Percentiles rank a stretch among this genome's conserved stretches.
Conservation (phyloP, 2,888 invertebrate species). For the Drosophila fungiperda region DNA sequence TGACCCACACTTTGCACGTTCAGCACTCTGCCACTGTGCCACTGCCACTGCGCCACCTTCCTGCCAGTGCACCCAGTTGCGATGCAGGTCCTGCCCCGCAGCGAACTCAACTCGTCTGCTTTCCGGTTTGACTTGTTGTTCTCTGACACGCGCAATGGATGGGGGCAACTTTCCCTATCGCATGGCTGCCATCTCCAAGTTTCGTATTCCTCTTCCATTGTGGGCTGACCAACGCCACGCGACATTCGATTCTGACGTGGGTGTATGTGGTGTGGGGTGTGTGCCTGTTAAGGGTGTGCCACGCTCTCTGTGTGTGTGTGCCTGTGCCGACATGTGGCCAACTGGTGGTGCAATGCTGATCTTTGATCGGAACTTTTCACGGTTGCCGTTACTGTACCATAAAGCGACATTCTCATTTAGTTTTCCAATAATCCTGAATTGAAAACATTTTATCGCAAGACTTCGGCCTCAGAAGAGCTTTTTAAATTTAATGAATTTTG, state of each 20-base stretch:
- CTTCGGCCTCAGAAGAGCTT: background rate
- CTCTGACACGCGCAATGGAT: slow-evolving; percentile 73
- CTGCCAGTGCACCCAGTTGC: slow-evolving; percentile 38
- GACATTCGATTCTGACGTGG: slow-evolving; percentile 56
- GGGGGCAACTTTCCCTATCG: slow-evolving; percentile 57
- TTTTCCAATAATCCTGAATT: background rate
- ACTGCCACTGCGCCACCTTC: slow-evolving; percentile 33
- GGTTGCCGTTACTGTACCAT: background rate
- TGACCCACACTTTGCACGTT: slow-evolving; percentile 79
- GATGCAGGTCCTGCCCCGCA: slow-evolving; percentile 70
- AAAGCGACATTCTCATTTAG: background rate
- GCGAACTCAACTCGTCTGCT: slow-evolving; percentile 47
- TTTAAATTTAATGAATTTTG: background rate
- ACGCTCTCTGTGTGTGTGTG: slow-evolving; percentile 1
- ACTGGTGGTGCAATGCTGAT: slow-evolving; percentile 55
- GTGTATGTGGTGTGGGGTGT: slow-evolving; percentile 45
- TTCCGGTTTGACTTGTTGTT: slow-evolving; percentile 83
- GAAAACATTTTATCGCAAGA: background rate
- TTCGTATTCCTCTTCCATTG: slow-evolving; percentile 41
- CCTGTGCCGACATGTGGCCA: slow-evolving; percentile 59
- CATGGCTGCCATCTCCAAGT: slow-evolving; percentile 51
- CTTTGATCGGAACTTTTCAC: slow-evolving; percentile 14
- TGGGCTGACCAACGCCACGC: slow-evolving; percentile 74
- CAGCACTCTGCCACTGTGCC: slow-evolving; percentile 22
- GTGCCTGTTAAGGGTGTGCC: slow-evolving; percentile 1